Percentiles rank a stretch among this genome's conserved stretches.
These are phyloP conservation scores for Holacanthella duospinosa DNA, from an alignment of 2,888 invertebrate genomes.

Conservation along the genomic window DNA sequence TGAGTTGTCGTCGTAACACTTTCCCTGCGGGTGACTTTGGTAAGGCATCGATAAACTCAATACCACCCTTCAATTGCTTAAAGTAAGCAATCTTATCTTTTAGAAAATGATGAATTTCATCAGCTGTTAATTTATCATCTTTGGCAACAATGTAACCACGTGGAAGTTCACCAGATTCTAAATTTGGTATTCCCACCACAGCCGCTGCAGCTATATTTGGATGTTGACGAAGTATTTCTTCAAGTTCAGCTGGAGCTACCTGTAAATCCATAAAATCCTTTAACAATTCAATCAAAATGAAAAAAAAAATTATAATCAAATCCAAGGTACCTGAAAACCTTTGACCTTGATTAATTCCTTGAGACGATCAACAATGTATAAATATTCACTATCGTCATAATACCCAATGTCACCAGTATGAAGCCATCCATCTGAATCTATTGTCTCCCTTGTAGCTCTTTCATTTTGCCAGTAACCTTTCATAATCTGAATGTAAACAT, in stretches of 20 bases:
- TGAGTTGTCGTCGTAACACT: conserved; percentile 40
- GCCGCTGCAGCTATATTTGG: conserved; percentile 68
- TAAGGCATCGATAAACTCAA: conserved; percentile 56
- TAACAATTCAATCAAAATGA: not conserved
- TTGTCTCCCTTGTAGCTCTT: conserved; percentile 58
- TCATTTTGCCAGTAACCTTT: conserved; percentile 67
- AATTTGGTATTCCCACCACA: conserved; percentile 65
- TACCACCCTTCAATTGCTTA: conserved; percentile 63
- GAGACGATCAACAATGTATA: conserved; percentile 63
- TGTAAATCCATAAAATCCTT: too few relatives aligned
- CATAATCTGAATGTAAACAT: too few relatives aligned
- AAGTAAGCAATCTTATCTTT: conserved; percentile 59
- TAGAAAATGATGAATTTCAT: conserved; percentile 54
- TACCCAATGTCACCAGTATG: conserved; percentile 70
- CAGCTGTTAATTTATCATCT: conserved; percentile 43
- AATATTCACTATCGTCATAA: conserved; percentile 57
- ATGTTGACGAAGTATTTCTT: conserved; percentile 59
- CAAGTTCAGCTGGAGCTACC: conserved; percentile 82
- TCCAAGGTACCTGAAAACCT: conserved; percentile 48
- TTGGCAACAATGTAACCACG: conserved; percentile 56
- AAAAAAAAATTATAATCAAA: not conserved
- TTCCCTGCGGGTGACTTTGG: conserved; percentile 68
- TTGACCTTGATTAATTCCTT: conserved; percentile 53
- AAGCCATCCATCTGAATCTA: conserved; percentile 69
- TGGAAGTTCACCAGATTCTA: conserved; percentile 61